Base-by-base conservation (phyloP, 2,888 invertebrate species). In the Hoplodrina blanda region DNA sequence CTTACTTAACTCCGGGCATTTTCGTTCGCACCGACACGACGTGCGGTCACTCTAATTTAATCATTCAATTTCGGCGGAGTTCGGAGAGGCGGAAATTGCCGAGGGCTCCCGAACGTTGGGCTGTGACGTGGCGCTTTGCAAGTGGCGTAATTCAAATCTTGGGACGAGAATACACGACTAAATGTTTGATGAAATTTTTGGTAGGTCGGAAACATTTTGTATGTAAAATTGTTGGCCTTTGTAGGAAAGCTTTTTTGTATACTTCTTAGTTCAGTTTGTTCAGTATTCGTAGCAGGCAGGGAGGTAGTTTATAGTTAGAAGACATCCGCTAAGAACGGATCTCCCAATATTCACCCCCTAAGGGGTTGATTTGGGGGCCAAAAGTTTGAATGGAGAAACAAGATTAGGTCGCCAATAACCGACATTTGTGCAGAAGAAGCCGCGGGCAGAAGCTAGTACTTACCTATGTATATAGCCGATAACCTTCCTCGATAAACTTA, bases 31-130 rank as follows among this genome's bases (percentile, higher is more conserved):
- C 15, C 46, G 5, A 33, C 57, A 15, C 6, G 20, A 15, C 61
- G 37, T 71, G 67, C 55, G 83, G 83, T 74, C 77, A 75, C 33
- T 44, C 64, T 81, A 81, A 83, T 80, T 81, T 75, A 77, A 83
- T 83, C 75, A 78, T 83, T 73, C 75, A 83, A 83, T 83, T 83
- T 81, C 49, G 55, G 25, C 19, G n/a, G 41, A 74, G 59, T 62
- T 56, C 37, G 44, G 50, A 53, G 46, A 52, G 56, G 41, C 80
- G 83, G 72, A 77, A 69, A 75, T 77, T 61, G 57, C 69, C 79
- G 74, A 83, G 55, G 25, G 53, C 65, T 55, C 52, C 70, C 70
- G 79, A 83, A 53, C 30, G 25, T n/a, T 37, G 10, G 20, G n/a
- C 62, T 50, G 20, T 61, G 67, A 69, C 69, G 52, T 78, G 54